Base-by-base conservation (phyloP, 2,113 vertebrate genomes). In the Etia nguti region DNA sequence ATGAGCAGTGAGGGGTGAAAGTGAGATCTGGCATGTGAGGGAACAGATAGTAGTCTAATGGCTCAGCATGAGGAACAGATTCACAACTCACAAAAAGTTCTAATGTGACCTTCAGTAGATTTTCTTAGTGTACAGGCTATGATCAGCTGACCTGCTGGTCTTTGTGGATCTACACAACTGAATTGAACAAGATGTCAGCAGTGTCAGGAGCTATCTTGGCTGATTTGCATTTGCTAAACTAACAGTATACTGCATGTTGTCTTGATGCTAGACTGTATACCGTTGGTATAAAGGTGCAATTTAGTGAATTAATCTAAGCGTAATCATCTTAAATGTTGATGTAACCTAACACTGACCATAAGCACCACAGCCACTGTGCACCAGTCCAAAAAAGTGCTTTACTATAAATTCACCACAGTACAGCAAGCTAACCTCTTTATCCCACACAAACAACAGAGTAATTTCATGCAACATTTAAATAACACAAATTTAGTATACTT, bases 181-280 rank as follows among this genome's bases (percentile, higher is more conserved):
- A 62, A 36, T 36, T 7, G 59, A 62, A 62, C 59, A 2, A 62
- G 16, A 62, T 36, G 59, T 62, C 59, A 62, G 59, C 29, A 0
- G 59, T 62, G 16, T 36, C 29, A 0, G 29, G 16, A 0, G 59
- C 29, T 11, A 20, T 62, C 59, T 62, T 0, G 9, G 29, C 29
- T 6, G 29, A 62, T 2, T 62, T 62, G 31, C 6, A 62, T 62
- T 34, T 36, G 3, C 59, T 62, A 62, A 62, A 36, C 29, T 36
- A 20, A 34, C 59, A 20, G 29, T 62, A 62, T 20, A 20, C 0
- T 0, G 5, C 34, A 7, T 0, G 20, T 11, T 62, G 29, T 62
- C 0, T 62, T 34, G 6, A 62, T 36, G 11, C 16, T 62, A 36
- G 59, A 36, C 31, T 62, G 59, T 62, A 62, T 62, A 36, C 29